A percentile compares a stretch with the other conserved stretches of the same genome.
phyloP scores from a whole-genome alignment of 2,113 vertebrate species.

The Corapipo altera region DNA sequence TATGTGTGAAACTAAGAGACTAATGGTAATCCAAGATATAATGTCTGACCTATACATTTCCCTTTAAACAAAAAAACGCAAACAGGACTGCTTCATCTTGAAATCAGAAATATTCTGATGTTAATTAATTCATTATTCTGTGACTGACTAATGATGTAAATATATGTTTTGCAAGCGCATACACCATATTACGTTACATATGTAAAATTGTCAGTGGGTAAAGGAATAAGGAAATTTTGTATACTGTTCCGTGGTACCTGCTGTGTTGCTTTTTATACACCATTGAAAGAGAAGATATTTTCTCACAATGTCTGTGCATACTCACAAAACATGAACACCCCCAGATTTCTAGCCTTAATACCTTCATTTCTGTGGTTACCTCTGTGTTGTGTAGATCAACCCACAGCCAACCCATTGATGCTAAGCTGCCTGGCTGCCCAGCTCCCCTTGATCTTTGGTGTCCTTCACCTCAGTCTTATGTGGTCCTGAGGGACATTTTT shows the following conservation, averaged over 20 bases:
- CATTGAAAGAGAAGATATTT: neutral
- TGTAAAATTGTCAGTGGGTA: constrained; percentile 36
- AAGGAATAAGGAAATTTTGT: neutral
- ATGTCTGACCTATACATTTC: constrained; percentile 14
- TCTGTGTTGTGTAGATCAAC: neutral
- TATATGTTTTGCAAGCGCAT: constrained; percentile 38
- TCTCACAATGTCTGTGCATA: neutral
- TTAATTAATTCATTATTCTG: constrained; percentile 50
- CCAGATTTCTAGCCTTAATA: neutral
- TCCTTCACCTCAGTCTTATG: neutral
- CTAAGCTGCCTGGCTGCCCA: neutral
- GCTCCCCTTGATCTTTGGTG: accelerated
- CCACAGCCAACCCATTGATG: neutral
- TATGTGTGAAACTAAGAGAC: constrained; percentile 55
- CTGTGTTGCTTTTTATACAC: neutral
- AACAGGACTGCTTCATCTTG: constrained; percentile 9
- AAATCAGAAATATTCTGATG: constrained; percentile 46
- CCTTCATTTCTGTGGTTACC: neutral
- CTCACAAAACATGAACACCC: neutral
- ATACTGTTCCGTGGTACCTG: neutral
- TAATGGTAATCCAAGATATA: constrained; percentile 10
- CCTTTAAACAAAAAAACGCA: constrained; percentile 4
- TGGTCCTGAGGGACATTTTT: neutral
- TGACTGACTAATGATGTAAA: constrained; percentile 47
- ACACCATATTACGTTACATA: constrained; percentile 7